These are phyloP conservation scores for Rutpela maculata DNA, from an alignment of 2,888 invertebrate species.

Conservation along the genomic window DNA sequence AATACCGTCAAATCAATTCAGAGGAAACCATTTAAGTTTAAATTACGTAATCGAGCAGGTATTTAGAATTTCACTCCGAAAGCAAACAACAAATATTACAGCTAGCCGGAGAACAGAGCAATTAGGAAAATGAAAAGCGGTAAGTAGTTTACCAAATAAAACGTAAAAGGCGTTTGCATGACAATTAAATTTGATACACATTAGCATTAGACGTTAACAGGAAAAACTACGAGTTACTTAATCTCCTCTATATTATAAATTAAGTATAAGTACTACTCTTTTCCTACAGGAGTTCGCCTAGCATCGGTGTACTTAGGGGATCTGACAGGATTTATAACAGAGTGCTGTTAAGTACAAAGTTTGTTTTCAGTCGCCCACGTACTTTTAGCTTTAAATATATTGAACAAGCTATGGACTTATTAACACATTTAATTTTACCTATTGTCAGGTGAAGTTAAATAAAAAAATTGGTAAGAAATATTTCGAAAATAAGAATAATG, in stretches of 20 bases:
- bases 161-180: neutral
- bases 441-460: too few species aligned
- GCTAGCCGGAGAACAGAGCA: neutral
- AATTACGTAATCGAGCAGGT: conserved; percentile 2
- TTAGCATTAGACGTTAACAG: neutral
- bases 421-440: too few species aligned
- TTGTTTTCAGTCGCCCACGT: too few species aligned
- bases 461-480: too few species aligned
- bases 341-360: too few species aligned
- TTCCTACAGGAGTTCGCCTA: too few species aligned
- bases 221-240: neutral
- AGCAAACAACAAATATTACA: conserved; percentile 4
- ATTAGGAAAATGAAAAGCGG: conserved; percentile 8
- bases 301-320: too few species aligned
- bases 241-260: neutral
- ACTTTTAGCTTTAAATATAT: too few species aligned
- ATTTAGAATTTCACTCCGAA: neutral
- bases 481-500: too few species aligned
- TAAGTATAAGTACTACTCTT: too few species aligned
- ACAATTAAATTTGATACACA: neutral
- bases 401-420: too few species aligned
- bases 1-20: conserved; percentile 12
- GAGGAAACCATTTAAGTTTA: conserved; percentile 14
- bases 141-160: neutral
- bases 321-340: too few species aligned